Percentiles rank a stretch among this genome's conserved stretches.
These are phyloP conservation scores for Gobionotothen gibberifrons DNA, from an alignment of 2,797 vertebrate genomes.

Conservation along the genomic window DNA sequence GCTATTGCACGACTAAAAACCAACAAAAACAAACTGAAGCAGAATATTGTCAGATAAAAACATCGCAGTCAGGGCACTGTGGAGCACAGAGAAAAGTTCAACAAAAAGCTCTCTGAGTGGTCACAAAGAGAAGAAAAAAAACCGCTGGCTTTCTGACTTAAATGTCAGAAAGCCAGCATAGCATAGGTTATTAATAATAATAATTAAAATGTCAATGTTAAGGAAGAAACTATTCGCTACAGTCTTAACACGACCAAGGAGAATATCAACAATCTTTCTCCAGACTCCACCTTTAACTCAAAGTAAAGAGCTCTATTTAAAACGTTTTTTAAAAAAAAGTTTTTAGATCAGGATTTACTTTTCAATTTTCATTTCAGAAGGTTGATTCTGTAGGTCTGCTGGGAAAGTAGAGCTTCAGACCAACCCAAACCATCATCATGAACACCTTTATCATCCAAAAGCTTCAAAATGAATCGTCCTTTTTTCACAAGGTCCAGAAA, in stretches of 20 bases:
- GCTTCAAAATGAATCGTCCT: constrained; percentile 44
- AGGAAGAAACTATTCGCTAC: too few relatives aligned
- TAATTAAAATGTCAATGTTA: too few relatives aligned
- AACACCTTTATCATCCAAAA: neutral
- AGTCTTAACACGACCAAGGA: too few relatives aligned
- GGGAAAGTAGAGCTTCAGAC: constrained; percentile 83
- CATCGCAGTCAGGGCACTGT: too few relatives aligned
- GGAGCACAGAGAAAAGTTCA: too few relatives aligned
- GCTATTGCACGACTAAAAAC: neutral
- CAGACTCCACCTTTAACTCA: too few relatives aligned
- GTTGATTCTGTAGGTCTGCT: constrained; percentile 63
- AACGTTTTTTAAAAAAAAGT: neutral
- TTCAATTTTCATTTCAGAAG: neutral
- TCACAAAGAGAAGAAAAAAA: too few relatives aligned
- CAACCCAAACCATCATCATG: constrained; percentile 71
- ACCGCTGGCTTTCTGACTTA: too few relatives aligned
- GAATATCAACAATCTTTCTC: too few relatives aligned
- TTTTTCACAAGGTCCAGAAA: constrained; percentile 85
- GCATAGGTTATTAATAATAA: too few relatives aligned
- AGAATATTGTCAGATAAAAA: neutral
- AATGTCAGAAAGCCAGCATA: too few relatives aligned
- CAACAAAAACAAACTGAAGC: neutral
- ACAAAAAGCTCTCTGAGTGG: too few relatives aligned
- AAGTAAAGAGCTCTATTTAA: neutral
- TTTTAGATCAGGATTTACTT: neutral